These are phyloP conservation scores for Strigamia crassipes DNA, from an alignment of 2,888 invertebrate species.

Conservation along the genomic window DNA sequence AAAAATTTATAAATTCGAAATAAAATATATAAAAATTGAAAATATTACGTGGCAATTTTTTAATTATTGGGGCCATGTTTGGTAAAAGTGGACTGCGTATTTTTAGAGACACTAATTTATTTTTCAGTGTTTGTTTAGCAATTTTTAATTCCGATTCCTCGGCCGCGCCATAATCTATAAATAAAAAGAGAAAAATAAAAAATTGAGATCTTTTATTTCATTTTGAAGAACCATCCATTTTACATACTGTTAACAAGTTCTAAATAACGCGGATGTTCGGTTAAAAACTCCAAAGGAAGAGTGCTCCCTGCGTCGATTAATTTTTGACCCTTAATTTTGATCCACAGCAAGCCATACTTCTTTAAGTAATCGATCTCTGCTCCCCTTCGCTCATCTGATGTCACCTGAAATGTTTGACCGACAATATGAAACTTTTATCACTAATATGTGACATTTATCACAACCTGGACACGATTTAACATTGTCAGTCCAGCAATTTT, in stretches of 20 bases:
- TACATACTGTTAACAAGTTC: constrained; percentile 73
- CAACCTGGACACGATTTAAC: constrained; percentile 53
- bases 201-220: background rate
- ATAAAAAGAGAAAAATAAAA: constrained; percentile 46
- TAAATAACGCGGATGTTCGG: constrained; percentile 76
- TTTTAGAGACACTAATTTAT: constrained; percentile 59
- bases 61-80: constrained; percentile 65
- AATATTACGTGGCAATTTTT: constrained; percentile 51
- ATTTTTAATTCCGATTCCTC: constrained; percentile 72
- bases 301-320: constrained; percentile 53
- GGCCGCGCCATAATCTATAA: constrained; percentile 79
- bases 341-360: constrained; percentile 75
- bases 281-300: constrained; percentile 63
- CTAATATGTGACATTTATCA: constrained; percentile 49
- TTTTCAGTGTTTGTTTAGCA: constrained; percentile 68
- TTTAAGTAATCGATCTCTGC: constrained; percentile 92
- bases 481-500: constrained; percentile 73
- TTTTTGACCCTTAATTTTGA: constrained; percentile 63
- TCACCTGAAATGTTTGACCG: constrained; percentile 72
- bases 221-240: background rate
- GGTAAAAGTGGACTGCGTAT: constrained; percentile 54
- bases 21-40: too few relatives aligned
- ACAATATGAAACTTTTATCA: constrained; percentile 53
- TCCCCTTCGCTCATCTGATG: constrained; percentile 73
- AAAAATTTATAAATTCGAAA: too few relatives aligned